Conservation (phyloP, 2,888 invertebrate genomes). For the Belgica antarctica region DNA sequence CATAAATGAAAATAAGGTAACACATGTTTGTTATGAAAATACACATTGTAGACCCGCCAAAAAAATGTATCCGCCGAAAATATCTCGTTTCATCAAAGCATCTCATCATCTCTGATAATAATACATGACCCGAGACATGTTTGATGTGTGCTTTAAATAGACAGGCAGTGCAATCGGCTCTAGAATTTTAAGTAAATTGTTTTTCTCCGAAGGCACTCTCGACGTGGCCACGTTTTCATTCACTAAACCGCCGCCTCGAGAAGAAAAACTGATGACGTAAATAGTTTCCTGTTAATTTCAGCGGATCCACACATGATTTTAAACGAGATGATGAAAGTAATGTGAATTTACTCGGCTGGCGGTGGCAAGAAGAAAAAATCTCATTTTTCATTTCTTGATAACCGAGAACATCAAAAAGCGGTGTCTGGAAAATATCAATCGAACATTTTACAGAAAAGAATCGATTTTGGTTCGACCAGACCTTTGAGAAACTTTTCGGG, state of each 20-base stretch:
- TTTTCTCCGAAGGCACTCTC: not conserved
- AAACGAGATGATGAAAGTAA: not conserved
- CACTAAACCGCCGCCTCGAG: not conserved
- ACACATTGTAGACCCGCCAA: not conserved
- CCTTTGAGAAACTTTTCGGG: not conserved
- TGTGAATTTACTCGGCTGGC: not conserved
- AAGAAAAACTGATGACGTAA: not conserved
- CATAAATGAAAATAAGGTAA: not conserved
- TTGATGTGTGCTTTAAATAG: not conserved
- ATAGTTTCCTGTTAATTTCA: constrained; percentile 17
- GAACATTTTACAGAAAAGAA: not conserved
- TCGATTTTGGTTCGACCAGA: not conserved
- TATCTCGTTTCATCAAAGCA: not conserved
- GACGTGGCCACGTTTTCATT: constrained; percentile 8
- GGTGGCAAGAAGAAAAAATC: not conserved
- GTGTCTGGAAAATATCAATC: constrained; percentile 31
- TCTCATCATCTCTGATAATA: constrained; percentile 28
- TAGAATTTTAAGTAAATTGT: constrained; percentile 37
- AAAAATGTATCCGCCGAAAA: not conserved
- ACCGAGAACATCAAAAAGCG: not conserved
- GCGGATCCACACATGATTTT: not conserved
- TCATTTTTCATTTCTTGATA: not conserved
- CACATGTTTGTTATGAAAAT: constrained; percentile 35
- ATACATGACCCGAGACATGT: not conserved
- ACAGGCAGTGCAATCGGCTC: not conserved